Evolutionary conservation across 2,888 invertebrate genomes (phyloP).

Genomic region (Heterodera filipjevi): DNA sequence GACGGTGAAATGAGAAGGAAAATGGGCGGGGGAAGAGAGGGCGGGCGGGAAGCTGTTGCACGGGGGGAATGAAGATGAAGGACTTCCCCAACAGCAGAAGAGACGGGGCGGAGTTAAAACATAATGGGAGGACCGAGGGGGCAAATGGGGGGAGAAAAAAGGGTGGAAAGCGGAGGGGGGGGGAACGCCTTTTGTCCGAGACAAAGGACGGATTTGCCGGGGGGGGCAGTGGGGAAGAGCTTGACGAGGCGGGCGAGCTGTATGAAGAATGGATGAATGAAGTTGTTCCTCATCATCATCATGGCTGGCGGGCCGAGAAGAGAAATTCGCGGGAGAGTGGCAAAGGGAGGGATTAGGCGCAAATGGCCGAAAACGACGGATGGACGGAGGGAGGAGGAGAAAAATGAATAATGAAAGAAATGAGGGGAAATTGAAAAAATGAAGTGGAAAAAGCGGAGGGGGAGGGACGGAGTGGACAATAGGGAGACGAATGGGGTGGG

Average conservation of each 20-base stretch:
- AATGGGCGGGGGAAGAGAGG: not conserved
- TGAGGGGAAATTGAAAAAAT: slow-evolving; percentile 10
- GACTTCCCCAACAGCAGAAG: not conserved
- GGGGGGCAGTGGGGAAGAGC: not conserved
- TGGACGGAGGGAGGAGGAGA: not conserved
- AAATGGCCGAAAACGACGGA: slow-evolving; percentile 5
- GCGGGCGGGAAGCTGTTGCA: not conserved
- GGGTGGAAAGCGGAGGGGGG: not conserved
- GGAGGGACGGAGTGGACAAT: slow-evolving; percentile 6
- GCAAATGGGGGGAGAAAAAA: not conserved
- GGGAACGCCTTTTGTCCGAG: slow-evolving; percentile 20
- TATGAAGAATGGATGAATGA: not conserved
- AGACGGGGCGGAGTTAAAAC: not conserved
- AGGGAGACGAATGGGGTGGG: not conserved
- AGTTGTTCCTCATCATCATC: not conserved
- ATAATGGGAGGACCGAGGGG: not conserved
- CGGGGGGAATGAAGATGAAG: not conserved
- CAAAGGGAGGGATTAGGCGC: not conserved
- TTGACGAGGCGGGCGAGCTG: not conserved
- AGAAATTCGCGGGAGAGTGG: not conserved
- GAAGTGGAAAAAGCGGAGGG: not conserved
- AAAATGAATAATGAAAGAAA: not conserved
- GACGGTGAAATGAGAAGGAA: slow-evolving; percentile 5
- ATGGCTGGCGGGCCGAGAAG: not conserved
- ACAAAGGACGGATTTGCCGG: slow-evolving; percentile 16